Evolutionary conservation across 92 coral and sea anemone species (phyloP).

Genomic region (Montipora capitata): DNA sequence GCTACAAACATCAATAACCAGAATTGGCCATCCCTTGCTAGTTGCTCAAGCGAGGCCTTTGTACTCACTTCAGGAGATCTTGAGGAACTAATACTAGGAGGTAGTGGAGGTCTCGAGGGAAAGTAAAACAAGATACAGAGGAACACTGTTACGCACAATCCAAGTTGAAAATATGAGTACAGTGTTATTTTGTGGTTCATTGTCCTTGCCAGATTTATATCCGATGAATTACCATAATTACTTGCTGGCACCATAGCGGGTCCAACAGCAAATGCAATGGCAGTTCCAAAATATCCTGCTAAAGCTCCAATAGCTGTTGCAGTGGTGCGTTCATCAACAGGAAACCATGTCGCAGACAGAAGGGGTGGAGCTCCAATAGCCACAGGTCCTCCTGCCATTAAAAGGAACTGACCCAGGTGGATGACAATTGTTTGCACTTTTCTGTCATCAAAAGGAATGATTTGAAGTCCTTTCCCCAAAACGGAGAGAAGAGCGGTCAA

Average conservation of each 20-base stretch:
- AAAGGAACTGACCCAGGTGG: conserved; percentile 83
- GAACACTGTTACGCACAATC: conserved; percentile 60
- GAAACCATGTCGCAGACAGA: conserved; percentile 92
- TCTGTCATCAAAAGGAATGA: conserved; percentile 62
- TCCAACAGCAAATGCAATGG: conserved; percentile 76
- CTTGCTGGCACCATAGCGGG: conserved; percentile 81
- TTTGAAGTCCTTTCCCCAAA: conserved; percentile 79
- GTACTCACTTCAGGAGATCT: conserved; percentile 32
- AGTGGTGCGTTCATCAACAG: conserved; percentile 83
- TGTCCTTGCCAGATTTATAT: background rate
- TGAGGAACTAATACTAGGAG: conserved; percentile 80
- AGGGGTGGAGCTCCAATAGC: conserved; percentile 88
- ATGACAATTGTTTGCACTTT: conserved; percentile 64
- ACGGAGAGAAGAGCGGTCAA: conserved; percentile 72
- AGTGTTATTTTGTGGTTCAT: conserved; percentile 28
- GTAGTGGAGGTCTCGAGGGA: conserved; percentile 86
- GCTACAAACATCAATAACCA: conserved; percentile 63
- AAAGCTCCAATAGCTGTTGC: conserved; percentile 85
- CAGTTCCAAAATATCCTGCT: conserved; percentile 78
- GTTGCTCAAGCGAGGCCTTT: conserved; percentile 9
- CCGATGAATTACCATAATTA: background rate
- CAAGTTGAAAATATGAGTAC: conserved; percentile 69
- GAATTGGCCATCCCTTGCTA: conserved; percentile 54
- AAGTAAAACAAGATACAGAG: conserved; percentile 77
- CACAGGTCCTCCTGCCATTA: conserved; percentile 71